These are phyloP conservation scores for Virgularia gustaviana DNA, from an alignment of 92 coral and sea anemone species.

Conservation along the genomic window DNA sequence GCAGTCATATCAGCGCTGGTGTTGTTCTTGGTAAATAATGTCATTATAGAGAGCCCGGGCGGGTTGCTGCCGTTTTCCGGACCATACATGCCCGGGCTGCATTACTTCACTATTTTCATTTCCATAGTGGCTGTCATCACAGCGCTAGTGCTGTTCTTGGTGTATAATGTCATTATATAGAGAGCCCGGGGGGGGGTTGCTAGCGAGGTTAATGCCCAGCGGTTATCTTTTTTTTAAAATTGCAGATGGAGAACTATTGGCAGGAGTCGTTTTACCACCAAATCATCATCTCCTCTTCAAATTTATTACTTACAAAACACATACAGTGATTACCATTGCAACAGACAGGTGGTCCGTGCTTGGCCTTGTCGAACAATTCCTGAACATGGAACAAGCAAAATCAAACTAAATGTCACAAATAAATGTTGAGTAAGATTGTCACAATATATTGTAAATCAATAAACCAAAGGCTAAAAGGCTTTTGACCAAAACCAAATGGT, in stretches of 20 bases:
- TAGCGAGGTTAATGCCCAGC: too few relatives aligned
- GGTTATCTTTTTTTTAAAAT: background rate
- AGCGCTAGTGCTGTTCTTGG: too few relatives aligned
- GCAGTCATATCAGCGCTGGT: background rate
- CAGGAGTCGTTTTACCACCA: conserved; percentile 86
- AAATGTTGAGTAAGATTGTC: background rate
- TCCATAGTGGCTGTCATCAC: background rate
- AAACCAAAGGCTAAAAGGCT: too few relatives aligned
- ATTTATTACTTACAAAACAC: conserved; percentile 62
- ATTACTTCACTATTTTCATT: background rate
- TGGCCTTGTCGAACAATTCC: conserved; percentile 58
- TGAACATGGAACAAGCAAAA: conserved; percentile 11
- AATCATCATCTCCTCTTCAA: conserved; percentile 81
- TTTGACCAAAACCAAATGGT: too few relatives aligned
- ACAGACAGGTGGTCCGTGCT: conserved; percentile 90
- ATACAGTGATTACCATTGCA: conserved; percentile 71
- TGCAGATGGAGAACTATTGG: conserved; percentile 65
- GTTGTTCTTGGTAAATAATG: background rate
- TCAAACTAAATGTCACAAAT: background rate
- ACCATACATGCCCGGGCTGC: too few relatives aligned
- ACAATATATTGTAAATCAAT: background rate
- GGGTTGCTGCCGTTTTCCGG: too few relatives aligned
- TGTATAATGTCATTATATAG: too few relatives aligned
- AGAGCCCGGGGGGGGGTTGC: too few relatives aligned
- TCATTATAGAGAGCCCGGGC: too few relatives aligned